phyloP scores from a whole-genome alignment of 2,113 vertebrate species.

The Sylvietta virens region DNA sequence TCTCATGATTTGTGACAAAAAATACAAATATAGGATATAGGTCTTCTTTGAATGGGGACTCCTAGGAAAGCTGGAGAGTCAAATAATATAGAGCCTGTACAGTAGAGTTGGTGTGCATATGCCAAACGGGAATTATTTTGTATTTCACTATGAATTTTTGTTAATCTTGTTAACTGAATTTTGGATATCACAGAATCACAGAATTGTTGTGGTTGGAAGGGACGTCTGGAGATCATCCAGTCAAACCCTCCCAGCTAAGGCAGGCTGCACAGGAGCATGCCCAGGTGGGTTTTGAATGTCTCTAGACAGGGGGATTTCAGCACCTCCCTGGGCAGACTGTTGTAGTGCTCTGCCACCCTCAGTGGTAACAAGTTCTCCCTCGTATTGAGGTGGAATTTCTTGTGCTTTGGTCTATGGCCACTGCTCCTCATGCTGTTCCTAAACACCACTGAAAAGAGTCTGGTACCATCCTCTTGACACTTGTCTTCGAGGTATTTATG shows the following conservation, averaged over 20 bases:
- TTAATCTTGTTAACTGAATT: not conserved
- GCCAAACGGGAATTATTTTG: not conserved
- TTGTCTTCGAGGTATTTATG: not conserved
- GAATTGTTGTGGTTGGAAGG: not conserved
- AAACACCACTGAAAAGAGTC: not conserved
- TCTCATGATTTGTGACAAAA: not conserved
- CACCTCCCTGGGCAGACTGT: not conserved
- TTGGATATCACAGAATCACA: not conserved
- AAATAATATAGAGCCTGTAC: not conserved
- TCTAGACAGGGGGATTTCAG: not conserved
- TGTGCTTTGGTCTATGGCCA: not conserved
- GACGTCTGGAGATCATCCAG: not conserved
- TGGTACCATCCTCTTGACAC: not conserved
- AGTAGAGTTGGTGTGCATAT: not conserved
- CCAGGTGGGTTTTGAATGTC: not conserved
- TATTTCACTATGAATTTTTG: not conserved
- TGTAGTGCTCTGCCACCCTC: not conserved
- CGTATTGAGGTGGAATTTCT: not conserved
- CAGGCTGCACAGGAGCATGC: not conserved
- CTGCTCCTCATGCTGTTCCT: not conserved
- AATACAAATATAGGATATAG: accelerated
- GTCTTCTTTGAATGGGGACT: not conserved
- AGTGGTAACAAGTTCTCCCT: not conserved
- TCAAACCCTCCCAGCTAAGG: not conserved
- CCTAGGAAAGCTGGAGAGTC: not conserved